A percentile compares a stretch with the other conserved stretches of the same genome.
Evolutionary conservation across 2,888 invertebrate species (phyloP).

Genomic region (Drosophila mimica): DNA sequence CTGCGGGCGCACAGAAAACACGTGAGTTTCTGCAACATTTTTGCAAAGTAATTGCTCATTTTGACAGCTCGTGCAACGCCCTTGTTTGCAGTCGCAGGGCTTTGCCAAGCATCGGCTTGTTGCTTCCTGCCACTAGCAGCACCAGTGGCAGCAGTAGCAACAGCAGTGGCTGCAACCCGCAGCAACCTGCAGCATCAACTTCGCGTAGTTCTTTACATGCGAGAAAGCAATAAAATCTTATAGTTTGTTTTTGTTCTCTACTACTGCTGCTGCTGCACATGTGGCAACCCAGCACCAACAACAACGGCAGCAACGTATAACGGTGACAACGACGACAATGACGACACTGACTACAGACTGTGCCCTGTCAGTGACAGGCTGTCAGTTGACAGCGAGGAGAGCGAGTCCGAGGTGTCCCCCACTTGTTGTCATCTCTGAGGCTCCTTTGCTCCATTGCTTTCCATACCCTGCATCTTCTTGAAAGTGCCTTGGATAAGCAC

Average conservation of each 20-base stretch:
- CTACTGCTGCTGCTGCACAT: constrained; percentile 44
- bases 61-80: constrained; percentile 81
- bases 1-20: constrained; percentile 52
- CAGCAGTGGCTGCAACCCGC: constrained; percentile 41
- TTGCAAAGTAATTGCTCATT: constrained; percentile 81
- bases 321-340: constrained; percentile 77
- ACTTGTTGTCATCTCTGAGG: constrained; percentile 67
- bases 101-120: constrained; percentile 65
- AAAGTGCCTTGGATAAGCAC: constrained; percentile 1
- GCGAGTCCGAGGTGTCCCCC: constrained; percentile 53
- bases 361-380: constrained; percentile 72
- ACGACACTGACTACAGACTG: constrained; percentile 74
- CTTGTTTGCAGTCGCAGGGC: constrained; percentile 68
- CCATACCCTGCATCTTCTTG: constrained; percentile 25
- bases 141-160: constrained; percentile 3
- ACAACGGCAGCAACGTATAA: constrained; percentile 29
- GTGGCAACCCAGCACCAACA: constrained; percentile 61
- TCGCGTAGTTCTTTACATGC: constrained; percentile 69
- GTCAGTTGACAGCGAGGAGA: constrained; percentile 57
- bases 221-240: constrained; percentile 77
- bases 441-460: constrained; percentile 24
- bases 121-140: constrained; percentile 69
- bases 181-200: constrained; percentile 58
- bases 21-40: constrained; percentile 79
- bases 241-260: constrained; percentile 68